Evolutionary conservation across 2,888 invertebrate genomes (phyloP), one percentile per base, ranked within the genome.

Genomic region (Sphinx pinastri): DNA sequence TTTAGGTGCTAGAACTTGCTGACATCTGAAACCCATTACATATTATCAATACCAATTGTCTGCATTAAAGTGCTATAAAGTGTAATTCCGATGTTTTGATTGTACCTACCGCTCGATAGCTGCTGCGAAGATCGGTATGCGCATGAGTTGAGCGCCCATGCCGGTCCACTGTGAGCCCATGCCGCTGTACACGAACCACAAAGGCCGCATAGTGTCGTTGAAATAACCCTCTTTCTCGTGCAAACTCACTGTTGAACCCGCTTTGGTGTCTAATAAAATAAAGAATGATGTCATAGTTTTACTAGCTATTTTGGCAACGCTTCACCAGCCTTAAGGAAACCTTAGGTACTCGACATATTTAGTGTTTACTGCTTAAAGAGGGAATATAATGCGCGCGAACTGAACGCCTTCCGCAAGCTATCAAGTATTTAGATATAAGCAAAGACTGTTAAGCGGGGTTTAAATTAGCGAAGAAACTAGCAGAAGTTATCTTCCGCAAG

Each of bases 151-250:
- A 31, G 91, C 82, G 0, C 95, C 96, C 96, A 96, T 96, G 38
- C 95, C 95, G 51, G 94, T 86, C 96, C 96, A 96, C 82, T 96
- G 96, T 0, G 95, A 95, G 10, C 96, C 96, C 96, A 97, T 96
- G 10, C 96, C 96, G 71, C 96, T 95, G 90, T 96, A 96, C 71
- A 96, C 94, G 82, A 95, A 96, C 95, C 96, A 97, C 10, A 96
- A 86, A 0, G 96, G 95, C 0, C 94, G 83, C 47, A 81, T 79
- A 0, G 76, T 84, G 10, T 84, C 82, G 55, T 90, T 87, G 49
- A 81, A 88, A 72, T 89, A 87, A 13, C 82, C 81, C 2, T 73
- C 72, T 13, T 82, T 83, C 70, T 90, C 87, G 12, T 71, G 55
- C 1, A 91, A 71, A 31, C 79, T 77, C 0, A 87, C 76, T 0